Evolutionary conservation across 2,888 invertebrate genomes (phyloP).

Genomic region (Strigamia transsilvanica): DNA sequence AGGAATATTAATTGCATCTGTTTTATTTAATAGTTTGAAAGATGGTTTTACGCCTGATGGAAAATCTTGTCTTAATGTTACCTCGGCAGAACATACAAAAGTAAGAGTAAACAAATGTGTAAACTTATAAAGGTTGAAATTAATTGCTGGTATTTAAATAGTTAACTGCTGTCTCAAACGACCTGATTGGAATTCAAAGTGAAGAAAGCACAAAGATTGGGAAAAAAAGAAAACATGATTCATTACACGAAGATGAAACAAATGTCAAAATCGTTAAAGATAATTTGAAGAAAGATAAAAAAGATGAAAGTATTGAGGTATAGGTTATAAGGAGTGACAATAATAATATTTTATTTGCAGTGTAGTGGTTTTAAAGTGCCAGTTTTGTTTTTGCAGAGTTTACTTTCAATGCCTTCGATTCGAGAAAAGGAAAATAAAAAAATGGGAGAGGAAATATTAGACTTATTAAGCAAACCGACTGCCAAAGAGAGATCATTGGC

Average conservation of each 20-base stretch:
- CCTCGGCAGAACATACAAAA: constrained; percentile 70
- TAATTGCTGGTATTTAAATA: constrained; percentile 6
- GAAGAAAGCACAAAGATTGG: constrained; percentile 34
- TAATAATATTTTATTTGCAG: constrained; percentile 22
- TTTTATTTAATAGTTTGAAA: constrained; percentile 64
- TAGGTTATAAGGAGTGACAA: constrained; percentile 9
- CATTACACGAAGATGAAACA: constrained; percentile 44
- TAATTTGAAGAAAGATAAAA: constrained; percentile 51
- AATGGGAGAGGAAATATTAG: constrained; percentile 94
- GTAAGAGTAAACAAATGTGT: neutral
- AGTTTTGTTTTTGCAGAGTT: constrained; percentile 70
- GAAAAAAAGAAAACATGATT: constrained; percentile 52
- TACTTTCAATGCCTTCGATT: constrained; percentile 90
- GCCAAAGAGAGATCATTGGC: constrained; percentile 95
- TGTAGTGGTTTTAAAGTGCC: neutral
- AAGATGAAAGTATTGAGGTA: constrained; percentile 53
- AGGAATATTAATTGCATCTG: neutral
- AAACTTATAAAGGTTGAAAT: neutral
- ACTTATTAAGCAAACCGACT: constrained; percentile 91
- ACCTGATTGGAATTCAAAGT: constrained; percentile 51
- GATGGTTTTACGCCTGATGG: constrained; percentile 66
- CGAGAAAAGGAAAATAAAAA: constrained; percentile 95
- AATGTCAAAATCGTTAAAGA: constrained; percentile 50
- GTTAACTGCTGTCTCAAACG: constrained; percentile 53
- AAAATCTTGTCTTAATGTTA: constrained; percentile 66